phyloP scores from a whole-genome alignment of 2,888 invertebrate species.

The Tetranychus piercei region DNA sequence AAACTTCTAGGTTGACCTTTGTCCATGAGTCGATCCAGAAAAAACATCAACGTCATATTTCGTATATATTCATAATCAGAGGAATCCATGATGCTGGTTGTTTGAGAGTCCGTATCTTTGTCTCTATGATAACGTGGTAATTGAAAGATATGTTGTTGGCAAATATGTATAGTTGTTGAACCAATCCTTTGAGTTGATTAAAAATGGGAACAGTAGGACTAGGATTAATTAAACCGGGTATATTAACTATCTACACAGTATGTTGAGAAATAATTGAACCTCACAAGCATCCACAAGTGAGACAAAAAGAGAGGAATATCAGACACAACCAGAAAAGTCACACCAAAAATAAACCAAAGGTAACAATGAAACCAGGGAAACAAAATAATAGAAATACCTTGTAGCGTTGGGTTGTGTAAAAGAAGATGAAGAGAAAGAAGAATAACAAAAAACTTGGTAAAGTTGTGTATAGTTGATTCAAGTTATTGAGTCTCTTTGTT shows the following conservation, averaged over 20 bases:
- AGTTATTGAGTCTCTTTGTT: background rate
- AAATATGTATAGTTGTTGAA: no score
- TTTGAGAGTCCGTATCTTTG: background rate
- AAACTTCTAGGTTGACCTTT: slow-evolving; percentile 85
- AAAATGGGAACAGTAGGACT: no score
- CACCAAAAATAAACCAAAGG: background rate
- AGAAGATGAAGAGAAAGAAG: slow-evolving; percentile 2
- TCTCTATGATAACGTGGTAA: background rate
- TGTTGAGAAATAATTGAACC: background rate
- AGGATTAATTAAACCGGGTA: no score
- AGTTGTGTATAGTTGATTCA: background rate
- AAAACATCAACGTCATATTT: slow-evolving; percentile 90
- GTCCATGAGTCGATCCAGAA: slow-evolving; percentile 91
- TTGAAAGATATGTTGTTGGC: background rate
- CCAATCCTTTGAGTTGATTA: no score
- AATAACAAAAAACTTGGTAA: background rate
- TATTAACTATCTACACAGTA: no score
- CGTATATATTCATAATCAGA: slow-evolving; percentile 84
- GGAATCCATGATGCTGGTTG: slow-evolving; percentile 51
- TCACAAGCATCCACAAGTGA: background rate
- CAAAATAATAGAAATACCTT: background rate
- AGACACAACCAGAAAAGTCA: background rate
- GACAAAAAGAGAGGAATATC: background rate
- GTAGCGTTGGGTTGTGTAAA: background rate
- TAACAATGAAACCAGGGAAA: slow-evolving; percentile 1